A percentile compares a stretch with the other conserved stretches of the same genome.
Conservation (phyloP, 64 coral and sea anemone genomes). For the Pachyseris speciosa region DNA sequence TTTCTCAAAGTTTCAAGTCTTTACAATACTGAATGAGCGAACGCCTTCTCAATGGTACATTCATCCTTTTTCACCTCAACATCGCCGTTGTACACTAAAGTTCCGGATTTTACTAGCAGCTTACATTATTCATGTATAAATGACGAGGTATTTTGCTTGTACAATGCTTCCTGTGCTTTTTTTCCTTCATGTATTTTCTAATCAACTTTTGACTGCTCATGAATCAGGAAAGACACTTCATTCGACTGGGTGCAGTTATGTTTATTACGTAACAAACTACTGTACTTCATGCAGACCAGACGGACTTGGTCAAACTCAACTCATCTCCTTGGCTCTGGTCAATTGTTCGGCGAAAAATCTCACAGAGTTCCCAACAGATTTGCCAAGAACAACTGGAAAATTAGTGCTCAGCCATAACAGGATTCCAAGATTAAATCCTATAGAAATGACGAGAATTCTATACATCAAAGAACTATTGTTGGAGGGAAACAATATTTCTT, state of each 20-base stretch:
- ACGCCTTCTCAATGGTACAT: no score
- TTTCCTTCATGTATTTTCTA: background rate
- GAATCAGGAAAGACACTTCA: background rate
- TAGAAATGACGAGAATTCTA: constrained; percentile 4
- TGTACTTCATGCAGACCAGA: background rate
- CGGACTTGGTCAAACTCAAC: background rate
- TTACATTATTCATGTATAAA: no score
- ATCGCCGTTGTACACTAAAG: no score
- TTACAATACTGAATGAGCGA: no score
- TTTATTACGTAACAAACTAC: background rate
- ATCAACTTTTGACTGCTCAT: background rate
- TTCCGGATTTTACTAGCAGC: no score
- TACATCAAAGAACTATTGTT: constrained; percentile 10
- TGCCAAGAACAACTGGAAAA: constrained; percentile 1
- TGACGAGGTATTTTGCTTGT: background rate
- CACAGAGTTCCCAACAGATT: background rate
- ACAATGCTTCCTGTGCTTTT: background rate
- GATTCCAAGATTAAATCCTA: background rate
- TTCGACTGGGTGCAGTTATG: background rate
- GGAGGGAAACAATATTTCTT: background rate
- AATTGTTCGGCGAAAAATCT: background rate
- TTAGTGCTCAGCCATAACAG: background rate
- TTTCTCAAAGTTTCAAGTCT: no score
- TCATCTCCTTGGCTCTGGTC: background rate
- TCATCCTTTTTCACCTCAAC: no score